Conservation (phyloP, 1,140 invertebrate genomes). For the Heliconius nattereri region DNA sequence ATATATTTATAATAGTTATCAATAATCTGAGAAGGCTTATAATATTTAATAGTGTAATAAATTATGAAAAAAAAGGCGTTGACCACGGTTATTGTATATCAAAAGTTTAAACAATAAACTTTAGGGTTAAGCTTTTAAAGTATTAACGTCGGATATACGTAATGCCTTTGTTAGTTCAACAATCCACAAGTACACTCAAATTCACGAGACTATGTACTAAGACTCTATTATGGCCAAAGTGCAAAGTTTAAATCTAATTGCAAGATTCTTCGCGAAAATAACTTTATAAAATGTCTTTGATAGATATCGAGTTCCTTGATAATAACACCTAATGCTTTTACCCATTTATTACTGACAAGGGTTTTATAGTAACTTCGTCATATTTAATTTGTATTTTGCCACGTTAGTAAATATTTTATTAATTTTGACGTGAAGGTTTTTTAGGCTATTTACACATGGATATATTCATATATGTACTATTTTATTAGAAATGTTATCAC, state of each 20-base stretch:
- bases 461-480: neutral
- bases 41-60: neutral
- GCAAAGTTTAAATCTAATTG: constrained; percentile 11
- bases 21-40: too few species aligned
- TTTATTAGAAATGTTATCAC: constrained; percentile 9
- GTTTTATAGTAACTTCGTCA: neutral
- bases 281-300: neutral
- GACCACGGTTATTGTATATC: constrained; percentile 10
- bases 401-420: neutral
- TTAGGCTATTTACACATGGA: neutral
- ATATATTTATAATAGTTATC: too few species aligned
- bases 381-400: neutral
- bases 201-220: neutral
- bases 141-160: constrained; percentile 21
- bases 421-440: neutral
- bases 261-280: constrained; percentile 11
- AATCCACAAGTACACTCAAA: neutral
- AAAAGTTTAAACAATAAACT: constrained; percentile 35
- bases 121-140: constrained; percentile 24
- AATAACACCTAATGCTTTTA: neutral
- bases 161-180: constrained; percentile 23
- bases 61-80: neutral
- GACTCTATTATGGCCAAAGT: neutral
- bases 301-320: neutral
- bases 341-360: neutral